Base-by-base conservation (phyloP, 2,113 vertebrate genomes). In the Brachyhypopomus occidentalis region DNA sequence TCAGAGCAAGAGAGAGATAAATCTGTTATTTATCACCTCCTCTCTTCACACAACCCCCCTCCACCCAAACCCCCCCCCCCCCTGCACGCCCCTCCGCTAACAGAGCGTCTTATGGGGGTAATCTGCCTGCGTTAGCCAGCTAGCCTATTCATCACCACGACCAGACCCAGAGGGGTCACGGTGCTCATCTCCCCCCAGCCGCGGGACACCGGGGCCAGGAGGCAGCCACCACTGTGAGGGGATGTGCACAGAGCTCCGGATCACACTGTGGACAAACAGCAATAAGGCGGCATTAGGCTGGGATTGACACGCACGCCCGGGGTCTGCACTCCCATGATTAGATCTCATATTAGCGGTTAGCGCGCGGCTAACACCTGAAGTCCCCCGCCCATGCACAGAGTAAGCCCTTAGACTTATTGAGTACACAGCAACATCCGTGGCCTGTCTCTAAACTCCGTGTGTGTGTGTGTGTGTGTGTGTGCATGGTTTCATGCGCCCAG, bases 11-110 rank as follows among this genome's bases (percentile, higher is more conserved):
- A 92, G 91, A 89, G 92, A 95, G 94, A 95, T 95, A 95, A 96
- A 96, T 94, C 95, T 95, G 94, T 95, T 95, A 96, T 95, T 94
- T 94, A 96, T 96, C 94, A 95, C 1, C 76, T 69, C 60, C 79
- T 72, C 67, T 79, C 23, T 67, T 36, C 71, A 91, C 80, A 72
- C 60, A 64, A 79, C 66, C 76, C 79, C 72, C 67, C 76, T 67
- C 38, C 67, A 45, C 72, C 69, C 30, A 30, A 30, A 30, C 30
- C 73, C 38, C 64, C 72, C 58, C 71, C 64, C 71, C 72, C 79
- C 62, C 82, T 79, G 27, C 70, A 72, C 85, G 56, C 67, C 27
- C 69, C 76, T 67, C 77, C 72, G 62, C 80, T 84, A 84, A 82
- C 84, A 86, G 81, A 86, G 77, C 77, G 60, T 83, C 81, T 86